Evolutionary conservation across 1,140 invertebrate species (phyloP).

Genomic region (Bombus pyrosoma): DNA sequence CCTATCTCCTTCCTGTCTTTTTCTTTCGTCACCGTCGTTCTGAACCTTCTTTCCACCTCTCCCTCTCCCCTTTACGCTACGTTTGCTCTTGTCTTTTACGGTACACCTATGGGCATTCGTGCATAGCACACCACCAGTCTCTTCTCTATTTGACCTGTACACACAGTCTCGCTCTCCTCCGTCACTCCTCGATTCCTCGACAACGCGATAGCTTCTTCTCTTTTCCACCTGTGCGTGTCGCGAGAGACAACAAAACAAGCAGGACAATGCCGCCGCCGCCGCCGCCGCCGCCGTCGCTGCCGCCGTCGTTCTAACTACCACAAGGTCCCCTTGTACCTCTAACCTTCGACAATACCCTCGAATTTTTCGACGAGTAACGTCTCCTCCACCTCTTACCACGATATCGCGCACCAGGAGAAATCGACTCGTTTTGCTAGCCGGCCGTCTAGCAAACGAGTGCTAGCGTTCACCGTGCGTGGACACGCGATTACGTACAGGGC

Average conservation of each 20-base stretch:
- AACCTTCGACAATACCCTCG: constrained; percentile 46
- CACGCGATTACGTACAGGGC: constrained; percentile 51
- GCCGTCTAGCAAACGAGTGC: constrained; percentile 56
- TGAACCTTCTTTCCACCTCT: constrained; percentile 26
- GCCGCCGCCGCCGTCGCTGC: constrained; percentile 17
- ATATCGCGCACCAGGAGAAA: constrained; percentile 54
- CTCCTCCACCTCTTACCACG: constrained; percentile 47
- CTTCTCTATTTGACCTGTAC: constrained; percentile 43
- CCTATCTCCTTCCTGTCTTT: constrained; percentile 35
- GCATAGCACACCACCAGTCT: constrained; percentile 28
- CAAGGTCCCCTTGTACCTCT: constrained; percentile 27
- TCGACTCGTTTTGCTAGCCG: constrained; percentile 56
- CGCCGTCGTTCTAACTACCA: constrained; percentile 37
- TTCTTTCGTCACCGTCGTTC: constrained; percentile 47
- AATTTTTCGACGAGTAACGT: constrained; percentile 36
- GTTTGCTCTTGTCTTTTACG: constrained; percentile 25
- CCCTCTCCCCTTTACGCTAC: constrained; percentile 8
- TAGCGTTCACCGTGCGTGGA: constrained; percentile 54
- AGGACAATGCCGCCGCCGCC: constrained; percentile 61
- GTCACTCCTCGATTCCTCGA: constrained; percentile 46
- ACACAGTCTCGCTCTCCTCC: constrained; percentile 52
- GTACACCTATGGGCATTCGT: constrained; percentile 54
- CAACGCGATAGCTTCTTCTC: constrained; percentile 45
- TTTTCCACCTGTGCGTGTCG: constrained; percentile 55
- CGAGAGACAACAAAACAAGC: constrained; percentile 64